Conservation (phyloP, 2,113 vertebrate genomes). For the Syngnathus scovelli region DNA sequence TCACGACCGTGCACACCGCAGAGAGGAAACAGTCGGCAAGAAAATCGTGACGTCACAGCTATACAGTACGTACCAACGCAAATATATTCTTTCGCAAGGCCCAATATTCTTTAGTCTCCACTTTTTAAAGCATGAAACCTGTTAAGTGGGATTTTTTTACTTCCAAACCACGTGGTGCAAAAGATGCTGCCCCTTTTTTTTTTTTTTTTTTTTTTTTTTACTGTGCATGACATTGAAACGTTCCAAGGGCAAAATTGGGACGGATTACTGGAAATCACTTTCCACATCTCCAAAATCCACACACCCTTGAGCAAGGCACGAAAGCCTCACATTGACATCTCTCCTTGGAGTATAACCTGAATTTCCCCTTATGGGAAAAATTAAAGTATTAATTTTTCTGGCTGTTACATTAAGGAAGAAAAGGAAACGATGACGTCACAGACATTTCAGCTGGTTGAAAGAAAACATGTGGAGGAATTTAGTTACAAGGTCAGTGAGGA, state of each 20-base stretch:
- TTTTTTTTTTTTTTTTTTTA: too few relatives aligned
- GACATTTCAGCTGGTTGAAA: background rate
- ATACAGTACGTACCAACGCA: background rate
- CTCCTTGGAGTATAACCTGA: background rate
- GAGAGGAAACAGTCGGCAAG: background rate
- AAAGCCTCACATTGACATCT: background rate
- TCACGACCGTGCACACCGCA: background rate
- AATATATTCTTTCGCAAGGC: background rate
- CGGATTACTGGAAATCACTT: background rate
- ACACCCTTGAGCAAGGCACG: background rate
- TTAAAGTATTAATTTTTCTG: background rate
- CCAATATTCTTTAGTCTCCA: background rate
- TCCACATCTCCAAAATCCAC: background rate
- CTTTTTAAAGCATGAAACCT: too few relatives aligned
- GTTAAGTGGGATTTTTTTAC: too few relatives aligned
- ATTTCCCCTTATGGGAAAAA: background rate
- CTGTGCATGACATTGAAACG: background rate
- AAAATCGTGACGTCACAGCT: background rate
- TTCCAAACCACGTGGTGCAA: background rate
- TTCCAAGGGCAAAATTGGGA: constrained; percentile 1
- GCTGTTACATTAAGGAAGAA: background rate
- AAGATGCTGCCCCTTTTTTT: background rate
- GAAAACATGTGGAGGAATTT: constrained; percentile 6
- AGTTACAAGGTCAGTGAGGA: constrained; percentile 7
- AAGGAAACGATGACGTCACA: constrained; percentile 4